Conservation (phyloP, 2,113 vertebrate genomes). For the Strix uralensis region DNA sequence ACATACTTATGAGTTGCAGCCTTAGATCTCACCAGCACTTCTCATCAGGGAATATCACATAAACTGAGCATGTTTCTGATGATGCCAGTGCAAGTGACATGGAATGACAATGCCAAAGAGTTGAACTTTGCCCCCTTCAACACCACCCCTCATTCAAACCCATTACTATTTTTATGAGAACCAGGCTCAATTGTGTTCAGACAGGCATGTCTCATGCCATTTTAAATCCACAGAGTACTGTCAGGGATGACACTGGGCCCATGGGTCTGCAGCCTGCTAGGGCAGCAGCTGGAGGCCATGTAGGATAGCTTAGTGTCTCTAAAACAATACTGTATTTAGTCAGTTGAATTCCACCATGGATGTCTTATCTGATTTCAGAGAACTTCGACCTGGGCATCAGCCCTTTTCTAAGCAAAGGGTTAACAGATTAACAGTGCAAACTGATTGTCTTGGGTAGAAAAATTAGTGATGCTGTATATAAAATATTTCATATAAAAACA, state of each 20-base stretch:
- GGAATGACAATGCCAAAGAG: not conserved
- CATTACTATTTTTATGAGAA: not conserved
- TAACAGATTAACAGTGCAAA: not conserved
- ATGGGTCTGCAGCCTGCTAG: not conserved
- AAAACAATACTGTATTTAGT: not conserved
- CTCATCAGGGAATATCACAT: not conserved
- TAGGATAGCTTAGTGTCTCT: not conserved
- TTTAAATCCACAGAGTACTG: not conserved
- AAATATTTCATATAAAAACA: not conserved
- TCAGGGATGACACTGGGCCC: too few species aligned
- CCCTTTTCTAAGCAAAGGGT: not conserved
- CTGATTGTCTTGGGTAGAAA: not conserved
- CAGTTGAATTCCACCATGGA: not conserved
- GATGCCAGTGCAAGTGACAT: not conserved
- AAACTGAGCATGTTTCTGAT: not conserved
- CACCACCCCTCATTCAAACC: not conserved
- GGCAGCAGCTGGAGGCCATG: not conserved
- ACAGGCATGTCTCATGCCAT: not conserved
- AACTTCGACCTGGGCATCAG: not conserved
- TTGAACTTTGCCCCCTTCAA: not conserved
- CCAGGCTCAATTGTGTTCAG: not conserved
- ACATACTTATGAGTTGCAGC: not conserved
- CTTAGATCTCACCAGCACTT: not conserved
- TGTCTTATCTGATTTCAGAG: not conserved
- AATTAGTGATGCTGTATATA: not conserved